These are phyloP conservation scores for Eupithecia tripunctaria DNA, from an alignment of 2,888 invertebrate genomes.

Conservation along the genomic window DNA sequence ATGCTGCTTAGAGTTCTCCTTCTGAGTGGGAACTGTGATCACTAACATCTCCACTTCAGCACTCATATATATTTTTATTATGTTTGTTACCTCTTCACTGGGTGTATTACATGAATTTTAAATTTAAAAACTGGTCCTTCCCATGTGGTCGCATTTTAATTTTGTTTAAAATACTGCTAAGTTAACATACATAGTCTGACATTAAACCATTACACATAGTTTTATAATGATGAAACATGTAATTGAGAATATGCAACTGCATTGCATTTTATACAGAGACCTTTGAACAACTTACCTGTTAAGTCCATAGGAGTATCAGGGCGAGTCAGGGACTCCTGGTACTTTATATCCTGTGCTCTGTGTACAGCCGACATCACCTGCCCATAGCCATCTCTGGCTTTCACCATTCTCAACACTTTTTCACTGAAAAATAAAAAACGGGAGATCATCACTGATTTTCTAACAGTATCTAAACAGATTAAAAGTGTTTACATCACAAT, in stretches of 20 bases:
- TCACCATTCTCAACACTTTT: conserved; percentile 88
- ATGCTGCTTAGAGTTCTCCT: no score
- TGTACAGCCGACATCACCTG: conserved; percentile 92
- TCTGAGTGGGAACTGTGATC: no score
- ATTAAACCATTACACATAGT: no score
- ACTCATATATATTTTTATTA: no score
- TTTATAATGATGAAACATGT: no score
- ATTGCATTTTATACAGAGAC: neutral
- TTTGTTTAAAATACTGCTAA: no score
- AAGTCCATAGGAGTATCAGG: conserved; percentile 69
- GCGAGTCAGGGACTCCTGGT: conserved; percentile 64
- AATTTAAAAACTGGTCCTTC: no score
- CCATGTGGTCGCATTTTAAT: no score
- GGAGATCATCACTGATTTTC: neutral
- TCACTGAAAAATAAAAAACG: conserved; percentile 82
- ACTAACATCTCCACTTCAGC: no score
- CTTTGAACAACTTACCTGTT: conserved; percentile 58
- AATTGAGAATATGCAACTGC: neutral
- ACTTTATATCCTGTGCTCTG: conserved; percentile 86
- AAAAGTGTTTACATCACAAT: neutral
- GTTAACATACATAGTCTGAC: no score
- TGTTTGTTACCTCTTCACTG: no score
- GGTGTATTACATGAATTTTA: no score
- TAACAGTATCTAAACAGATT: neutral
- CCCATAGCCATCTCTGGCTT: conserved; percentile 94